phyloP scores from a whole-genome alignment of 2,888 invertebrate genomes.

The Agrotis exclamationis region DNA sequence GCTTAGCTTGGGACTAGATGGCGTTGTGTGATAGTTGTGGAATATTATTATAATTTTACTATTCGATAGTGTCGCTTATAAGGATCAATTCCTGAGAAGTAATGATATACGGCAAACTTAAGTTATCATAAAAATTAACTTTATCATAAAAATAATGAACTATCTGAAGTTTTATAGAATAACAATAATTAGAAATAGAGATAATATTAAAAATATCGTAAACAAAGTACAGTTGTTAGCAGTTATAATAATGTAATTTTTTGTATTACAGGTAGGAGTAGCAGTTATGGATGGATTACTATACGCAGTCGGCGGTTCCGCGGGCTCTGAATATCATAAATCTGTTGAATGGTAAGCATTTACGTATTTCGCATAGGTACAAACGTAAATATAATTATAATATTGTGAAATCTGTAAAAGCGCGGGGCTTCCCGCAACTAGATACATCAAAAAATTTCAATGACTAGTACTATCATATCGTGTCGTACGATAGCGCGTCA shows the following conservation, averaged over 20 bases:
- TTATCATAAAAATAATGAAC: background rate
- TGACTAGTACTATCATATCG: background rate
- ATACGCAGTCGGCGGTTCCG: conserved; percentile 98
- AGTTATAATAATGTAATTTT: background rate
- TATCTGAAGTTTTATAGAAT: background rate
- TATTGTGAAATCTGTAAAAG: background rate
- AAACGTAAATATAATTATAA: no score
- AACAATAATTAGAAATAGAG: conserved; percentile 11
- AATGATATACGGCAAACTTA: no score
- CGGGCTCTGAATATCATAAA: conserved; percentile 96
- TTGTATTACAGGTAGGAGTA: conserved; percentile 93
- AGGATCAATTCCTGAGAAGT: no score
- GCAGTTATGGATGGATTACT: conserved; percentile 98
- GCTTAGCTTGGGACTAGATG: no score
- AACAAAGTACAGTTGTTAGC: background rate
- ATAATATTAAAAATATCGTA: background rate
- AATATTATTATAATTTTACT: no score
- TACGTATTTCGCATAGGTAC: background rate
- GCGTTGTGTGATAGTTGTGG: no score
- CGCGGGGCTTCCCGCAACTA: background rate
- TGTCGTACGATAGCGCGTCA: background rate
- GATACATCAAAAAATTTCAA: background rate
- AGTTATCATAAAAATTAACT: no score
- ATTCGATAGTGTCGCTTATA: no score
- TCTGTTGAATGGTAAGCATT: conserved; percentile 95